Evolutionary conservation across 1,140 invertebrate genomes (phyloP), one percentile per base, ranked within the genome.

Genomic region (Rhizoglyphus robini): DNA sequence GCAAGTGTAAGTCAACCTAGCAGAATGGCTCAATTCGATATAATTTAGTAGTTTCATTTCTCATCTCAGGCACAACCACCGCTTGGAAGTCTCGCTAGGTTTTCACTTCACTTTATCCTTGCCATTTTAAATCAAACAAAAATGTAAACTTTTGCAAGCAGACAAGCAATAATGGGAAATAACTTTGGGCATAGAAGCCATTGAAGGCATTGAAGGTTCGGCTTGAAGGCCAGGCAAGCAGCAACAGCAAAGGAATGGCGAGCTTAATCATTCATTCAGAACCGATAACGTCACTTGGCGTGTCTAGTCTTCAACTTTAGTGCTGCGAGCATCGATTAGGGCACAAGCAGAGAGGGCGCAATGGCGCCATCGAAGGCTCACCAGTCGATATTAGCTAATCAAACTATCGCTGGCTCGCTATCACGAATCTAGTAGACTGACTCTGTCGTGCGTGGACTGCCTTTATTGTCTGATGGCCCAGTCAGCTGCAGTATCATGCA

Each of bases 231-330:
- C n/a, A n/a, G n/a, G n/a, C n/a, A n/a, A n/a, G n/a, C n/a, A n/a
- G n/a, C n/a, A n/a, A n/a, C n/a, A n/a, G n/a, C n/a, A n/a, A n/a
- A n/a, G 23, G 31, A 54, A 25, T 54, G 51, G 51, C 23, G 51
- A 32, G 51, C 51, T 54, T 54, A 54, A 54, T 54, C 51, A 54
- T 54, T 54, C 51, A 54, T 54, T 54, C 51, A 5, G 23, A 54
- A 32, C 51, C 51, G 51, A 54, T 54, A 54, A 54, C 51, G 51
- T 54, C 51, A 54, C 23, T 54, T 54, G 51, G 51, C 51, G 51
- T 54, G 51, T 54, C 51, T 54, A 27, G 51, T 54, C 51, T 32
- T 54, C 51, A 54, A 32, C 8, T 23, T 8, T 27, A 8, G 51
- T 32, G 23, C 51, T 54, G 51, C 51, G 15, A 27, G 51, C 51